Percentiles rank a stretch among this genome's conserved stretches.
These are phyloP conservation scores for Ectropis crepuscularia DNA, from an alignment of 2,888 invertebrate genomes.

Conservation along the genomic window DNA sequence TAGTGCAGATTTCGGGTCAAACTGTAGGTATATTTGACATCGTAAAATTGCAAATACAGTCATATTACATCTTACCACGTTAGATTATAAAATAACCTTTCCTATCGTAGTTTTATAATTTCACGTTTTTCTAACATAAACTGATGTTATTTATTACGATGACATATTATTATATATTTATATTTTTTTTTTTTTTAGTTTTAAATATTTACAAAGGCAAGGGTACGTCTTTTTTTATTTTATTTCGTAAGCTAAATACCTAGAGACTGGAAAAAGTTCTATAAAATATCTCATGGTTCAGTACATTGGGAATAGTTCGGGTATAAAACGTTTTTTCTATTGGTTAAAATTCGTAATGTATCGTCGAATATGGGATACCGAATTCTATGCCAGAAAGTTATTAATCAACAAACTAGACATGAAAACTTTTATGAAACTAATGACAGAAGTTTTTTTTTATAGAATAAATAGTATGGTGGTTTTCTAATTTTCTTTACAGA, in stretches of 20 bases:
- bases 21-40: too few species aligned
- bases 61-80: too few species aligned
- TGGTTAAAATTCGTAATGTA: constrained; percentile 14
- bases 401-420: too few species aligned
- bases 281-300: constrained; percentile 60
- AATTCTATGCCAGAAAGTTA: constrained; percentile 4
- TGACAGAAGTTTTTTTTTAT: too few species aligned
- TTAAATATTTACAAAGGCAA: constrained; percentile 2
- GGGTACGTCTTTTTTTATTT: constrained; percentile 34
- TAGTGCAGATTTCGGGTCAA: too few species aligned
- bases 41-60: too few species aligned
- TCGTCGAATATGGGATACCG: constrained; percentile 1
- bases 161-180: neutral
- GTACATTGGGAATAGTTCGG: constrained; percentile 46
- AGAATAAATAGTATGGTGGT: too few species aligned
- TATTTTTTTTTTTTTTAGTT: constrained; percentile 1
- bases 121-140: neutral
- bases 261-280: constrained; percentile 60
- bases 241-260: constrained; percentile 46
- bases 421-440: too few species aligned
- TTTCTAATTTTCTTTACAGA: too few species aligned
- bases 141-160: neutral
- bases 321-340: constrained; percentile 45
- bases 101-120: too few species aligned
- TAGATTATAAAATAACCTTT: too few species aligned